Base-by-base conservation (phyloP, 2,888 invertebrate species). In the Pachycephus smyrnensis region DNA sequence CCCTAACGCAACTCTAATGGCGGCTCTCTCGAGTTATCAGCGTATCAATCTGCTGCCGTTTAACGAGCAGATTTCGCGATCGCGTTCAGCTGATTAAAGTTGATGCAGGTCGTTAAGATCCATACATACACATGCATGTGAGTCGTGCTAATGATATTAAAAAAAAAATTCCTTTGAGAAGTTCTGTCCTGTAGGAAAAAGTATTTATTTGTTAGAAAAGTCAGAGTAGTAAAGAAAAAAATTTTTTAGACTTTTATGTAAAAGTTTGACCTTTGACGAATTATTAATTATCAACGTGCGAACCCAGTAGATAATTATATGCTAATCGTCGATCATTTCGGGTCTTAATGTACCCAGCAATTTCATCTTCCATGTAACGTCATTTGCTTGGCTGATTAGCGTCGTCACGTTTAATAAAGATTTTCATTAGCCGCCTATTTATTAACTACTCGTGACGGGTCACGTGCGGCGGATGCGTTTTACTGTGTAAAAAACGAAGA, bases 401-500 rank as follows among this genome's bases (percentile, higher is more conserved):
- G 79, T 80, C 77, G 79, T 79, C 83, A 76, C 80, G 81, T 83
- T 79, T 82, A 84, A 85, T 86, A 84, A 84, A 87, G 86, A 87
- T 87, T 85, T 87, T 85, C 85, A 86, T 86, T 86, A 82, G 82
- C 81, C 79, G 77, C 78, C 84, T 81, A 81, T 87, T 87, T 86
- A 87, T 86, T 86, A 86, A 83, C 80, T 81, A 83, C 84, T 81
- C 82, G 82, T 81, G 82, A 82, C 82, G 81, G 80, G 82, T 82
- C 82, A 83, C 83, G 84, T 81, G 78, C 80, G 15, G 33, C 33
- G 33, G 71, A 33, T 71, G 33, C 32, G 32, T 33, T 31, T 71
- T 33, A 23, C 31, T 32, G 71, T 15, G 31, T 55, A 55, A 55
- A 55, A 55, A 23, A 9, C 23, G 33, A 55, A 23, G 23, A 55